Base-by-base conservation (phyloP, 1,140 invertebrate species). In the Drosophila bipectinata region DNA sequence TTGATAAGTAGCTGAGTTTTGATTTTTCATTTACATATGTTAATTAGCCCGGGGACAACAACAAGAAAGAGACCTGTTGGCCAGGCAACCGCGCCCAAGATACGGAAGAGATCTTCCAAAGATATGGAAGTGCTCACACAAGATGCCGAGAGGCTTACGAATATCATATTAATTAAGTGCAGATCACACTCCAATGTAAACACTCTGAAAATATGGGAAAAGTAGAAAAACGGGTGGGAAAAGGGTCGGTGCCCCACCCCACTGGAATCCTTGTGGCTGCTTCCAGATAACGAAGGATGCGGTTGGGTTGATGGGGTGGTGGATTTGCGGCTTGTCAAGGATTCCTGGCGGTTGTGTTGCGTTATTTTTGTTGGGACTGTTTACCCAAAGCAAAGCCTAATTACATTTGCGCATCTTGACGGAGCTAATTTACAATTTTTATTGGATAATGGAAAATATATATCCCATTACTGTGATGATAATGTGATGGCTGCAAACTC, bases 11-110 rank as follows among this genome's bases (percentile, higher is more conserved):
- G 41, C 41, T 21, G 44, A 49, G 63, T 57, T 87, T 85, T 85
- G 74, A 82, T 87, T 87, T 85, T 87, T 82, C 80, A 87, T 87
- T 87, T 88, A 75, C 72, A 75, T 75, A 87, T 87, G 82, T 75
- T 87, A 88, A 87, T 87, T 88, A 88, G 78, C 71, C 73, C 52
- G 53, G 57, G 49, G 39, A 81, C 72, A 71, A 85, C 79, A 85
- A 69, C 61, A 61, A 53, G 51, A 59, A 58, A 58, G 28, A 30
- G 62, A 21, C 44, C 3, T 30, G 79, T 82, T 69, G 79, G 51
- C 58, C 56, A 15, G 74, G 57, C 74, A 78, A 69, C 78, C 45
- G 8, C 39, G 6, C 41, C 41, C 41, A 10, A 24, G 69, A 51
- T 39, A 37, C 34, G n/a, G n/a, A n/a, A n/a, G n/a, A n/a, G n/a